These are phyloP conservation scores for Anadara kagoshimensis DNA, from an alignment of 1,140 invertebrate genomes.

Conservation along the genomic window DNA sequence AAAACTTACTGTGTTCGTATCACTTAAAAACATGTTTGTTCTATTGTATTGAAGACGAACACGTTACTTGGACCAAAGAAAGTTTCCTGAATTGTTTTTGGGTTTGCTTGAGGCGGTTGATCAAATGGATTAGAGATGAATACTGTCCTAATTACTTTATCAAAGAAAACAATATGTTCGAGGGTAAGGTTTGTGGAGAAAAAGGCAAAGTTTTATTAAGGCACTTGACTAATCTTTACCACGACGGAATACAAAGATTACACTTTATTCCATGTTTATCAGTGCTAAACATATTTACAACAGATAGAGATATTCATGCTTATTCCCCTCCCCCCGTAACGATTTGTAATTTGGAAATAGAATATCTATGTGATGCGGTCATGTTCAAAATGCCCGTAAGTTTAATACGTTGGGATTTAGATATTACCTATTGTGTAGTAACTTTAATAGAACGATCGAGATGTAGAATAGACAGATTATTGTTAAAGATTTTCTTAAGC, in stretches of 20 bases:
- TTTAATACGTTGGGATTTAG: no score
- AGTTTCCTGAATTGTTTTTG: conserved; percentile 20
- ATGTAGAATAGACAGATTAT: no score
- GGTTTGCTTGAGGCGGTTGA: conserved; percentile 13
- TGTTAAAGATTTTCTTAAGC: no score
- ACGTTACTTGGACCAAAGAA: not conserved
- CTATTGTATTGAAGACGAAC: not conserved
- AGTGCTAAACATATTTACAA: no score
- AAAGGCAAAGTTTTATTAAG: not conserved
- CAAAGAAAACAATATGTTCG: conserved; percentile 26
- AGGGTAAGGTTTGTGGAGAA: conserved; percentile 18
- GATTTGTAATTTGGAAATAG: no score
- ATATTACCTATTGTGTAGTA: no score
- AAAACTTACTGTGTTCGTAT: conserved; percentile 5
- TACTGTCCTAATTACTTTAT: conserved; percentile 33
- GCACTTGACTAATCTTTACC: not conserved
- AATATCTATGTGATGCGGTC: no score
- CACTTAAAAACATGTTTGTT: conserved; percentile 3
- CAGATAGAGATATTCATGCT: no score
- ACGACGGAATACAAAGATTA: not conserved
- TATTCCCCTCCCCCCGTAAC: no score
- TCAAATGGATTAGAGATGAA: conserved; percentile 10
- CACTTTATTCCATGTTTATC: no score
- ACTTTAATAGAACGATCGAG: no score
- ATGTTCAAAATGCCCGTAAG: no score